Evolutionary conservation across 2,113 vertebrate genomes (phyloP), one percentile per base, ranked within the genome.

Genomic region (Leucosticte australis): DNA sequence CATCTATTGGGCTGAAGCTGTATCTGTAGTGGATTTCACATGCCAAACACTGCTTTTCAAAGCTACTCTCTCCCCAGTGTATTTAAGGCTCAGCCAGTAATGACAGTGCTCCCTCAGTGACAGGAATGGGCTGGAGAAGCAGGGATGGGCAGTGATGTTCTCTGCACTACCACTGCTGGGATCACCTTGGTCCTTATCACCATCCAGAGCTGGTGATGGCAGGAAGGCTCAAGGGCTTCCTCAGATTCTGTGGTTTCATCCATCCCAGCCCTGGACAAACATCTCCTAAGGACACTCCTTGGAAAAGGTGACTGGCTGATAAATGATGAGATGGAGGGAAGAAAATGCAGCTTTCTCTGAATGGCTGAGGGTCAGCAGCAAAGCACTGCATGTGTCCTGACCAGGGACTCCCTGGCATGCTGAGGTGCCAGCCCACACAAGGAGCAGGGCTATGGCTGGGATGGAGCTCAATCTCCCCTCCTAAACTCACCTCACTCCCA

Each of bases 141-240:
- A 69, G 60, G 26, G 88, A 46, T 14, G 74, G 85, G 22, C 77
- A 77, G n/a, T 1, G 30, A 65, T 21, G 74, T 4, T 69, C 63
- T 60, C 4, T 24, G n/a, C n/a, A 37, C 28, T 6, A 13, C 31
- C 39, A 3, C 64, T 65, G 78, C 47, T 59, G 55, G 55, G 42
- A 67, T 16, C 62, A 79, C 39, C 50, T 2, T 3, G 4, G 39
- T 37, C 4, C 7, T 52, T 37, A 30, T 13, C 39, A 53, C 37
- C 81, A 35, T 4, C 31, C 31, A 15, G 3, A 30, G 47, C 0
- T 24, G 41, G 19, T 52, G 33, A 59, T 0, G 6, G 50, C 49
- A 80, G 71, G 52, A 86, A 42, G 23, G 47, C 47, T 82, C n/a
- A 49, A 23, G 27, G 78, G 30, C 24, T 80, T n/a, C 9, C 0